Evolutionary conservation across 2,888 invertebrate genomes (phyloP).

Genomic region (Argyresthia albistria): DNA sequence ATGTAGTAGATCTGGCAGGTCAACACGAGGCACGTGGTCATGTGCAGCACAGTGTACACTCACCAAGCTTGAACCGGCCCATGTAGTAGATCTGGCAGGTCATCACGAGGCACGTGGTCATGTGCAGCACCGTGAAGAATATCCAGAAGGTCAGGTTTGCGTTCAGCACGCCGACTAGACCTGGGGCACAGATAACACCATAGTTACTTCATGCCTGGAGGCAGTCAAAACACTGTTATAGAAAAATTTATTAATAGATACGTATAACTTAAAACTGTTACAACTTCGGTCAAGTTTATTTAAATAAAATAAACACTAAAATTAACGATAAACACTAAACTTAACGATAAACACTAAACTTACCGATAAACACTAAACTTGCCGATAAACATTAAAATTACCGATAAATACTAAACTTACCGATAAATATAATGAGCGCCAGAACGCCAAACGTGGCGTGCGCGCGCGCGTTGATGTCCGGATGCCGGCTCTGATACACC

Average conservation of each 20-base stretch:
- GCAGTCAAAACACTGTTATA: too few relatives aligned
- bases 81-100: slow-evolving; percentile 84
- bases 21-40: slow-evolving; percentile 77
- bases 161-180: slow-evolving; percentile 78
- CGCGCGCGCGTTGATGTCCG: slow-evolving; percentile 89
- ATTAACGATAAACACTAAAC: too few relatives aligned
- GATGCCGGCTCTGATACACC: slow-evolving; percentile 90
- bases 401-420: slow-evolving; percentile 49
- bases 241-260: too few relatives aligned
- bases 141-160: slow-evolving; percentile 82
- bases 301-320: too few relatives aligned
- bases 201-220: too few relatives aligned
- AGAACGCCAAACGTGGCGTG: slow-evolving; percentile 85
- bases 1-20: slow-evolving; percentile 84
- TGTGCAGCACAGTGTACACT: slow-evolving; percentile 76
- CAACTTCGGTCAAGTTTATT: too few relatives aligned
- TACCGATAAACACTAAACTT: too few relatives aligned
- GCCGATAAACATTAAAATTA: neutral
- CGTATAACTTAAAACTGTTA: too few relatives aligned
- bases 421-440: slow-evolving; percentile 82
- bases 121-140: slow-evolving; percentile 79
- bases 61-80: slow-evolving; percentile 80
- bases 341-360: too few relatives aligned
- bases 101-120: slow-evolving; percentile 77
- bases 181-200: slow-evolving; percentile 42